Base-by-base conservation (phyloP, 2,888 invertebrate species). In the Spisula solida region DNA sequence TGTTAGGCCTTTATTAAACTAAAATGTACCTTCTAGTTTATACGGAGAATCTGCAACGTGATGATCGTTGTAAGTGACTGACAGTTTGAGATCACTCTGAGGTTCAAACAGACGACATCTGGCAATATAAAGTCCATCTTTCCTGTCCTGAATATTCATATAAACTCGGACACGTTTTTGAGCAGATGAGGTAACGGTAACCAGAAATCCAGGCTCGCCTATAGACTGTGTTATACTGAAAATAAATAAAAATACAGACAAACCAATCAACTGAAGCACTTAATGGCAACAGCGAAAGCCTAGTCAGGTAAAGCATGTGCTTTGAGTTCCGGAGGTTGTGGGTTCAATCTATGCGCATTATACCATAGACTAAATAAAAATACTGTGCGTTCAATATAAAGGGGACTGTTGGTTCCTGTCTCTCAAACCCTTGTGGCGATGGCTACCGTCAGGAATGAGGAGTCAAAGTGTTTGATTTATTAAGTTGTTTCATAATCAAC, bases 141-240 rank as follows among this genome's bases (percentile, higher is more conserved):
- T 98, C 88, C 98, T 97, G 95, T 99, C 98, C 88, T 99, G 97
- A 89, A 98, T 97, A 96, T 99, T 98, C 0, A 97, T 97, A 97
- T 98, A 98, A 84, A 98, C 97, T 80, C 98, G 97, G 8, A 94
- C 92, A 10, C 94, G 86, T 1, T 89, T 89, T 25, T 92, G 93
- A 85, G 97, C 97, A 80, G 96, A 97, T 81, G 97, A 97, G 47
- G 95, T 95, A 60, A 98, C 97, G 91, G 97, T 97, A 0, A 97
- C 96, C 25, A 94, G 93, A 91, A 97, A 96, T 6, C 97, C 96
- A 95, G 97, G 91, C 10, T 95, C 95, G 88, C 97, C 97, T 95
- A 97, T 96, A 93, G 97, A 97, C 94, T 96, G 93, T 95, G 97
- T 97, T 96, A 98, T 95, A 96, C 98, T 98, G 94, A 56, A 85